These are phyloP conservation scores for Ceuthmochares aereus DNA, from an alignment of 2,113 vertebrate genomes.

Conservation along the genomic window DNA sequence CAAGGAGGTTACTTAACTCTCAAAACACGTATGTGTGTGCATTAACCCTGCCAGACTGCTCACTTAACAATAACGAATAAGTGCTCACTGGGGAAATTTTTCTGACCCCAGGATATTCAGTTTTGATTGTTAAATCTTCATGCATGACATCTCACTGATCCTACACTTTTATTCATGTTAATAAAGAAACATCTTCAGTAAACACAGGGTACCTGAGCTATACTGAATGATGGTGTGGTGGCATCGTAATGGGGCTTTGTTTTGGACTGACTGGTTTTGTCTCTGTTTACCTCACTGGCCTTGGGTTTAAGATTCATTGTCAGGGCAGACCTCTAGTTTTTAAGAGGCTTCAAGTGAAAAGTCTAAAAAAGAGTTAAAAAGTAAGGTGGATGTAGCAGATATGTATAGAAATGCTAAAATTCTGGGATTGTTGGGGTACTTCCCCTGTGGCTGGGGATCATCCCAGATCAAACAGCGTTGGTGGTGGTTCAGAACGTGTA, in stretches of 20 bases:
- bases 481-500: accelerated
- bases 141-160: not conserved
- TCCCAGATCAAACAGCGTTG: accelerated
- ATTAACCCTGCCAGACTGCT: not conserved
- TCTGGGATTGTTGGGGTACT: not conserved
- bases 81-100: not conserved
- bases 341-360: not conserved
- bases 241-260: not conserved
- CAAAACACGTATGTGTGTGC: accelerated
- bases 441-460: not conserved
- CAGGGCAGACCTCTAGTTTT: not conserved
- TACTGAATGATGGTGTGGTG: not conserved
- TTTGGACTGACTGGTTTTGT: not conserved
- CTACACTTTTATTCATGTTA: not conserved
- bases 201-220: not conserved
- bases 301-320: not conserved
- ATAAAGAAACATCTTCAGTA: not conserved
- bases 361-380: not conserved
- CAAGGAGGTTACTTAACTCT: not conserved
- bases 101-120: too few relatives aligned
- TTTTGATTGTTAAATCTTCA: not conserved
- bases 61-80: not conserved
- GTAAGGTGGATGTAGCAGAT: not conserved
- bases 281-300: not conserved
- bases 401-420: not conserved